Evolutionary conservation across 2,888 invertebrate species (phyloP).

Genomic region (Dromius quadrimaculatus): DNA sequence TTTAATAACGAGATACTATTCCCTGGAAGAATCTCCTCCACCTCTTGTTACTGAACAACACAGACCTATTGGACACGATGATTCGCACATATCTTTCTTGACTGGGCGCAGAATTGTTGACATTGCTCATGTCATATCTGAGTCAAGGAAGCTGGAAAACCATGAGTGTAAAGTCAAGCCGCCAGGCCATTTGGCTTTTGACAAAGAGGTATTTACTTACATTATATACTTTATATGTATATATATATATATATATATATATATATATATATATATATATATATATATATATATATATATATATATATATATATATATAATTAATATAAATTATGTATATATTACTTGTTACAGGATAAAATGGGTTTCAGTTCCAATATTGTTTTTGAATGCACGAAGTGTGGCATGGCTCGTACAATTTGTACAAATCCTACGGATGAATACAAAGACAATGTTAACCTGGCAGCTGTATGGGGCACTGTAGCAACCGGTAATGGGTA

Average conservation of each 20-base stretch:
- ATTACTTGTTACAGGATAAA: background rate
- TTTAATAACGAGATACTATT: too few relatives aligned
- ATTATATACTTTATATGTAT: background rate
- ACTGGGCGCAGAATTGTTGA: background rate
- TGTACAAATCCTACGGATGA: background rate
- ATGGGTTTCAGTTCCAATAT: background rate
- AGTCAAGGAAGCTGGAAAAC: background rate
- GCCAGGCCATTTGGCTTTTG: background rate
- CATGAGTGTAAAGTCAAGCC: background rate
- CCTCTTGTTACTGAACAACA: too few relatives aligned
- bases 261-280: too few relatives aligned
- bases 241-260: too few relatives aligned
- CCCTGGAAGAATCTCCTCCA: too few relatives aligned
- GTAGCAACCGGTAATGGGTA: background rate
- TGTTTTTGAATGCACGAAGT: background rate
- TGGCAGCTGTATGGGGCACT: background rate
- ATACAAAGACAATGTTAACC: too few relatives aligned
- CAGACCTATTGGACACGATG: background rate
- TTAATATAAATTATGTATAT: background rate
- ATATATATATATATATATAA: too few relatives aligned
- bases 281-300: too few relatives aligned
- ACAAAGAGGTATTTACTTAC: background rate
- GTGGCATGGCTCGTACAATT: background rate
- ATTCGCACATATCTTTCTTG: background rate
- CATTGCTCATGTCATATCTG: background rate